A percentile compares a stretch with the other conserved stretches of the same genome.
Evolutionary conservation across 37 sponge, comb jelly and placozoan species (phyloP).

Genomic region (Agelas oroides): DNA sequence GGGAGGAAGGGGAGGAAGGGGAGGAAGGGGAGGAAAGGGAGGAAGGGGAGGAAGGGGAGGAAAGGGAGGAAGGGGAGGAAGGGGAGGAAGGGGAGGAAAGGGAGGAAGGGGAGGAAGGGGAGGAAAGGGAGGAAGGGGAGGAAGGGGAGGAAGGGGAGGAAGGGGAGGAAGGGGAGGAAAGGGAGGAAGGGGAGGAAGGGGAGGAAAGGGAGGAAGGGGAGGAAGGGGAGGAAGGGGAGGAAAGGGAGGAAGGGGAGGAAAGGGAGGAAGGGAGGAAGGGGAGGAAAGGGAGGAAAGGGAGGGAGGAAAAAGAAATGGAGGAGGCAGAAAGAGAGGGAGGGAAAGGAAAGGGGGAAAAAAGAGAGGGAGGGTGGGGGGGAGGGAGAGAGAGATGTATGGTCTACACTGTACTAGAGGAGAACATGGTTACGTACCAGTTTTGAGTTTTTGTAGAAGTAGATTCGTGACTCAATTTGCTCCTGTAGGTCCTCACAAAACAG

Average conservation of each 20-base stretch:
- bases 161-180: neutral
- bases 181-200: neutral
- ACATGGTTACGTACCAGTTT: slow-evolving; percentile 46
- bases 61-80: neutral
- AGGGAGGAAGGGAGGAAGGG: neutral
- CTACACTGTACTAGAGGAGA: no score
- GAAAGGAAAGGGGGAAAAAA: neutral
- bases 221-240: neutral
- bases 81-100: neutral
- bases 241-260: slow-evolving; percentile 5
- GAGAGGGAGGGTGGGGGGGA: no score
- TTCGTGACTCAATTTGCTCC: slow-evolving; percentile 70
- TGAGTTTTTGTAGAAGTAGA: slow-evolving; percentile 76
- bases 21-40: neutral
- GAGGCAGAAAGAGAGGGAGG: no score
- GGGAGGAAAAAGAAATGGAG: slow-evolving; percentile 8
- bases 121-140: neutral
- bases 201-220: no score
- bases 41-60: neutral
- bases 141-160: no score
- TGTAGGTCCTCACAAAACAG: slow-evolving; percentile 66
- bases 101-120: no score
- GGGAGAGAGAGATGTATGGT: no score
- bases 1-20: no score
- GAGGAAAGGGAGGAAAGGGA: neutral